Conservation (phyloP, 2,113 vertebrate species). For the Phrynocephalus versicolor region DNA sequence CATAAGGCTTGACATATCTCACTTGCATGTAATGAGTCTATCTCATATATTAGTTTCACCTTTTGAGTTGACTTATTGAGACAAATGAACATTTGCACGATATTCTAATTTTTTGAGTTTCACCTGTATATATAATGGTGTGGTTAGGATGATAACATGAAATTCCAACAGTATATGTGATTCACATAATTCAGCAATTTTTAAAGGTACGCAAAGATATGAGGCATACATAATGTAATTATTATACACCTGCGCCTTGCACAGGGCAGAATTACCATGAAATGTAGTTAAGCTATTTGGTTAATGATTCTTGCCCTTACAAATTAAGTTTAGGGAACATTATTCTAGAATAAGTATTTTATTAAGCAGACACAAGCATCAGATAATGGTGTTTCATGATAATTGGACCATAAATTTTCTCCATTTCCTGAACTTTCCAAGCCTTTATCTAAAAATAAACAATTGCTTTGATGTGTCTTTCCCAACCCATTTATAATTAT, state of each 20-base stretch:
- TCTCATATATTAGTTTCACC: no score
- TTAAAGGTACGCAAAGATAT: constrained; percentile 26
- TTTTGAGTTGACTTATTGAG: no score
- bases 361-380: constrained; percentile 32
- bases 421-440: constrained; percentile 40
- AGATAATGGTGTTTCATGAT: constrained; percentile 28
- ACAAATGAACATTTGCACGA: no score
- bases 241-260: constrained; percentile 46
- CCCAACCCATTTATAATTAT: not conserved
- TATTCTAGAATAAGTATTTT: constrained; percentile 54
- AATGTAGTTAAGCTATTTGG: constrained; percentile 60
- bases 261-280: constrained; percentile 60
- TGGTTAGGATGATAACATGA: constrained; percentile 17
- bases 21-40: no score
- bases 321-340: constrained; percentile 62
- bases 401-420: constrained; percentile 35
- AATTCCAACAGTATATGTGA: constrained; percentile 31
- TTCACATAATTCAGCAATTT: constrained; percentile 40
- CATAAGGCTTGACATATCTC: no score
- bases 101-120: no score
- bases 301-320: constrained; percentile 57
- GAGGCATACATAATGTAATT: constrained; percentile 57
- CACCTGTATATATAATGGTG: constrained; percentile 6
- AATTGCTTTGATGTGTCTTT: constrained; percentile 39
- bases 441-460: constrained; percentile 56